Evolutionary conservation across 2,113 vertebrate species (phyloP).

Genomic region (Phalacrocorax carbo): DNA sequence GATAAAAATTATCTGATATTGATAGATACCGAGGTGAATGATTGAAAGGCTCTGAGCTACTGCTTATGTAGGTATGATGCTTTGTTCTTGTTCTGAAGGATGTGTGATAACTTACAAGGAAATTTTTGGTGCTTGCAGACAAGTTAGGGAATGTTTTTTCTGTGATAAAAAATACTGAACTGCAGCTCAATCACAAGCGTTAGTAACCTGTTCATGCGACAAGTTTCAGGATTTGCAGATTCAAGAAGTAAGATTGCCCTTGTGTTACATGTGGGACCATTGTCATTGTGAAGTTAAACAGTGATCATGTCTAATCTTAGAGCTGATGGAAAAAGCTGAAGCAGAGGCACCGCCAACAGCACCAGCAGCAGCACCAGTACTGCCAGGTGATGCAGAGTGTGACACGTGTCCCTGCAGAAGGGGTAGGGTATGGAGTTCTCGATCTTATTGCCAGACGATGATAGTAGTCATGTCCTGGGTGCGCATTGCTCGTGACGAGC

Average conservation of each 20-base stretch:
- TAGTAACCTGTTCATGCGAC: not conserved
- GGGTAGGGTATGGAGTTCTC: not conserved
- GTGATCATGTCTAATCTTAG: slow-evolving; percentile 50
- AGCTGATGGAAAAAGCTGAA: slow-evolving; percentile 68
- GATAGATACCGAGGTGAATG: not conserved
- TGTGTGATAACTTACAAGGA: not conserved
- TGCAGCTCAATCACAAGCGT: not conserved
- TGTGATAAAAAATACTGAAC: not conserved
- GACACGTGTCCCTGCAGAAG: not conserved
- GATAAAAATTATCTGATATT: not conserved
- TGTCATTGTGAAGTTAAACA: not conserved
- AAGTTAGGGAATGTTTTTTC: not conserved
- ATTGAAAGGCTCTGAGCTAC: not conserved
- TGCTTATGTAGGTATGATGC: not conserved
- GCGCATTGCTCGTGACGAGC: not conserved
- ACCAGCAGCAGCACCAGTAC: slow-evolving; percentile 8
- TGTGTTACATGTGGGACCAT: not conserved
- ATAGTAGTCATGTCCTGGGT: not conserved
- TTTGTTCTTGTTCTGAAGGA: not conserved
- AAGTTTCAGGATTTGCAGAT: not conserved
- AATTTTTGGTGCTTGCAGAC: not conserved
- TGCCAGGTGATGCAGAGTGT: slow-evolving; percentile 61
- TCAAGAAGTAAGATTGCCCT: not conserved
- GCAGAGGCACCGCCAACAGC: not conserved
- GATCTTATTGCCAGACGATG: not conserved